Evolutionary conservation across 2,797 vertebrate species (phyloP).

Genomic region (Craterocephalus amniculus): DNA sequence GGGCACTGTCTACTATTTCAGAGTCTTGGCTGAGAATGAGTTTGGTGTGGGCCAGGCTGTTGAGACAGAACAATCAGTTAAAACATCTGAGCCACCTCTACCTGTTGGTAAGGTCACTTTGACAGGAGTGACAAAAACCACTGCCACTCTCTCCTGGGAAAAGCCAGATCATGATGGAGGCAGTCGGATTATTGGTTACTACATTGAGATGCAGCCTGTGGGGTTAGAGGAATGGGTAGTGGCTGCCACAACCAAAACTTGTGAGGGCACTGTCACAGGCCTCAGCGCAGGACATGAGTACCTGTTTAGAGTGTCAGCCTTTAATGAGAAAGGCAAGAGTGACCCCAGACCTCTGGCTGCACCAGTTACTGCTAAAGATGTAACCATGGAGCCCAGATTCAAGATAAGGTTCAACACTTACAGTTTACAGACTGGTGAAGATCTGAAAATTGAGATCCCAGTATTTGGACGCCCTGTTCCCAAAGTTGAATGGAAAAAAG

Average conservation of each 20-base stretch:
- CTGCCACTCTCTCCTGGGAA: slow-evolving; percentile 93
- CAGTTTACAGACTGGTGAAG: slow-evolving; percentile 92
- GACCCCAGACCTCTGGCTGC: slow-evolving; percentile 91
- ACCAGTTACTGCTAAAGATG: slow-evolving; percentile 94
- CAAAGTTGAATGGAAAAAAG: slow-evolving; percentile 92
- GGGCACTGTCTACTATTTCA: slow-evolving; percentile 94
- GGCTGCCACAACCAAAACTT: slow-evolving; percentile 91
- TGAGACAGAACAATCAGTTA: slow-evolving; percentile 90
- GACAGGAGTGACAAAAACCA: slow-evolving; percentile 93
- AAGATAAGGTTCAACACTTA: slow-evolving; percentile 90
- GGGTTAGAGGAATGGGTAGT: slow-evolving; percentile 94
- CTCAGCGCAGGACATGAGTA: slow-evolving; percentile 95
- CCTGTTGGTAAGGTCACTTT: slow-evolving; percentile 94
- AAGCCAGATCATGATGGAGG: slow-evolving; percentile 98
- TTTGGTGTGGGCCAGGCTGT: slow-evolving; percentile 91
- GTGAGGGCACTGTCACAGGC: slow-evolving; percentile 90
- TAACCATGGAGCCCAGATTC: slow-evolving; percentile 90
- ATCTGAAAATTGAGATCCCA: slow-evolving; percentile 95
- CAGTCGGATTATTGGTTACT: slow-evolving; percentile 94
- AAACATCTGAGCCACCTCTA: slow-evolving; percentile 94
- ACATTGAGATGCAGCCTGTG: slow-evolving; percentile 95
- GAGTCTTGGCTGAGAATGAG: slow-evolving; percentile 98
- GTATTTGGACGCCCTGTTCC: slow-evolving; percentile 92
- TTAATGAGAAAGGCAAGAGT: slow-evolving; percentile 97
- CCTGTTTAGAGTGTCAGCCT: slow-evolving; percentile 91